A percentile compares a stretch with the other conserved stretches of the same genome.
Evolutionary conservation across 2,113 vertebrate genomes (phyloP).

Genomic region (Porphyrio hochstetteri): DNA sequence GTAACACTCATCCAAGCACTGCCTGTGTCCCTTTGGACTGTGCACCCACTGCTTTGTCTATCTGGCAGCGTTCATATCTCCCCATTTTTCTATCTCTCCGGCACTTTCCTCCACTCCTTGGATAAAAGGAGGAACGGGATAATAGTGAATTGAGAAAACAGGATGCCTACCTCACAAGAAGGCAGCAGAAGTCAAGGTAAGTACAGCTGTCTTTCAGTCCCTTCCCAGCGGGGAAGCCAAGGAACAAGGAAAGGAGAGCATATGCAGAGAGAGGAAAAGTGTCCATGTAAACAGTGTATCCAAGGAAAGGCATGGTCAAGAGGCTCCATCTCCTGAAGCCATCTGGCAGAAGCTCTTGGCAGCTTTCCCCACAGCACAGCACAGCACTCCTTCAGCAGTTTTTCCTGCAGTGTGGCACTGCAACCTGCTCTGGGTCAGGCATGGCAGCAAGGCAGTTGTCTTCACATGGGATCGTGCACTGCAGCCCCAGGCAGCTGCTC

Average conservation of each 20-base stretch:
- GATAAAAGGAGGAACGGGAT: not conserved
- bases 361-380: rapidly evolving
- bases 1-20: not conserved
- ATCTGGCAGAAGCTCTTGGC: not conserved
- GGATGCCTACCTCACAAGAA: not conserved
- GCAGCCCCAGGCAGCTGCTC: not conserved
- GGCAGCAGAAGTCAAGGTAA: not conserved
- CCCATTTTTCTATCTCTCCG: not conserved
- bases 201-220: not conserved
- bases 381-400: not conserved
- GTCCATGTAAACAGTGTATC: not conserved
- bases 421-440: not conserved
- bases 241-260: not conserved
- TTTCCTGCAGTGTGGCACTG: rapidly evolving
- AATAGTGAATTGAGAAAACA: not conserved
- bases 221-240: not conserved
- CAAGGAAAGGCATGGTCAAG: not conserved
- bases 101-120: not conserved
- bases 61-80: not conserved
- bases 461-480: not conserved
- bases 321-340: not conserved
- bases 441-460: not conserved
- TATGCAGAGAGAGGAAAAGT: not conserved
- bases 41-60: not conserved
- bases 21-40: not conserved